Percentiles rank a stretch among this genome's conserved stretches.
Evolutionary conservation across 37 sponge, comb jelly and placozoan species (phyloP).

Genomic region (Hexactinellida sp.): DNA sequence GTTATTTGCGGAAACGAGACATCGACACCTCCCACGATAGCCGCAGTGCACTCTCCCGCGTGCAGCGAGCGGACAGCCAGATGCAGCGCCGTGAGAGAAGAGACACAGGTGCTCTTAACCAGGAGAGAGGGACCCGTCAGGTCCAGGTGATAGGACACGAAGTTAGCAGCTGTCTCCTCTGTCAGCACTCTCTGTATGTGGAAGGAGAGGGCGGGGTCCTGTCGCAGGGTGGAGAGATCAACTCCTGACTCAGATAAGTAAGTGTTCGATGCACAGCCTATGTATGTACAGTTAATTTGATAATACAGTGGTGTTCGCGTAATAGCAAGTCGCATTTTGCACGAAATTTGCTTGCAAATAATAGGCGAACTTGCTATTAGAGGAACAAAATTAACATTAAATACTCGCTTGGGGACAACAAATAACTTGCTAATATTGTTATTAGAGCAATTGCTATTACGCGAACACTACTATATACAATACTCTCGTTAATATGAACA

Average conservation of each 20-base stretch:
- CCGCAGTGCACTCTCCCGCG: slow-evolving; percentile 29
- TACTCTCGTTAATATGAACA: too few relatives aligned
- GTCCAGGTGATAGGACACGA: slow-evolving; percentile 45
- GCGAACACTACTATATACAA: too few relatives aligned
- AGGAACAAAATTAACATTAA: too few relatives aligned
- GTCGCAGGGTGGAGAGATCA: background rate
- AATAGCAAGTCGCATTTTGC: too few relatives aligned
- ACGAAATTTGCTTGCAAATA: too few relatives aligned
- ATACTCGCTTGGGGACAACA: too few relatives aligned
- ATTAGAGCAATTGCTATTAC: too few relatives aligned
- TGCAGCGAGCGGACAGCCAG: slow-evolving; percentile 25
- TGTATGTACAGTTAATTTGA: too few relatives aligned
- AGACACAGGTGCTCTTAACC: slow-evolving; percentile 47
- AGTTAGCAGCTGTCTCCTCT: slow-evolving; percentile 25
- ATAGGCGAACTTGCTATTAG: too few relatives aligned
- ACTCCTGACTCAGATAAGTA: background rate
- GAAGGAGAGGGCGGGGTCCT: background rate
- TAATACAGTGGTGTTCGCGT: too few relatives aligned
- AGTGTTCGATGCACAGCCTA: background rate
- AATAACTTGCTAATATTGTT: too few relatives aligned
- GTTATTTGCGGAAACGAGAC: background rate
- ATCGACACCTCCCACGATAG: slow-evolving; percentile 47
- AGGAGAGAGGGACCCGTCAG: slow-evolving; percentile 39
- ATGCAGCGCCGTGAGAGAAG: slow-evolving; percentile 54
- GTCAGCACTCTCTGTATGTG: background rate